These are phyloP conservation scores for Cordilura impudica DNA, from an alignment of 2,888 invertebrate species.

Conservation along the genomic window DNA sequence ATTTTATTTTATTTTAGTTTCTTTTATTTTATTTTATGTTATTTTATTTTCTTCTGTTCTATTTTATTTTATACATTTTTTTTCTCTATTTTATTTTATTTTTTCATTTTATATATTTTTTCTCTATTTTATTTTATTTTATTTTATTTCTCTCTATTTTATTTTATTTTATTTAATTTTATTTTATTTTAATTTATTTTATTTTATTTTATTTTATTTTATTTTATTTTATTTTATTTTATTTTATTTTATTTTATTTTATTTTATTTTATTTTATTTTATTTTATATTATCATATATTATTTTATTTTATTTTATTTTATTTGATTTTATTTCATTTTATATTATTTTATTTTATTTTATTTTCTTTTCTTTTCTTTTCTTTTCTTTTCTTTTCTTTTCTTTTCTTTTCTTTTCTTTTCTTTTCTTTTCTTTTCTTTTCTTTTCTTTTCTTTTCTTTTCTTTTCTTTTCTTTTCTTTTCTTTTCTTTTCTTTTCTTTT, in stretches of 20 bases:
- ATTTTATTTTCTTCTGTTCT: too few relatives aligned
- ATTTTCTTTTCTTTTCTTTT: too few relatives aligned
- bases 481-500: neutral
- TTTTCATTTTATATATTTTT: too few relatives aligned
- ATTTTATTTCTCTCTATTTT: constrained; percentile 10
- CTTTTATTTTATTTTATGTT: too few relatives aligned
- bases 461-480: neutral
- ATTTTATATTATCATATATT: too few relatives aligned
- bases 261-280: neutral
- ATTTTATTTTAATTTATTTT: neutral
- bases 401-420: neutral
- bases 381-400: neutral
- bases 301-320: too few relatives aligned
- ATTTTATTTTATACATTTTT: too few relatives aligned
- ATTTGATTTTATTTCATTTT: too few relatives aligned
- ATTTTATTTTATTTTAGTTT: too few relatives aligned
- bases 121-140: too few relatives aligned
- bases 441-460: neutral
- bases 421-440: neutral
- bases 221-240: neutral
- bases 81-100: too few relatives aligned
- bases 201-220: neutral
- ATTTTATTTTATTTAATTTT: constrained; percentile 3
- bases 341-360: too few relatives aligned
- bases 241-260: neutral